These are phyloP conservation scores for Sturnira hondurensis DNA, from an alignment of 2,113 vertebrate genomes.

Conservation along the genomic window DNA sequence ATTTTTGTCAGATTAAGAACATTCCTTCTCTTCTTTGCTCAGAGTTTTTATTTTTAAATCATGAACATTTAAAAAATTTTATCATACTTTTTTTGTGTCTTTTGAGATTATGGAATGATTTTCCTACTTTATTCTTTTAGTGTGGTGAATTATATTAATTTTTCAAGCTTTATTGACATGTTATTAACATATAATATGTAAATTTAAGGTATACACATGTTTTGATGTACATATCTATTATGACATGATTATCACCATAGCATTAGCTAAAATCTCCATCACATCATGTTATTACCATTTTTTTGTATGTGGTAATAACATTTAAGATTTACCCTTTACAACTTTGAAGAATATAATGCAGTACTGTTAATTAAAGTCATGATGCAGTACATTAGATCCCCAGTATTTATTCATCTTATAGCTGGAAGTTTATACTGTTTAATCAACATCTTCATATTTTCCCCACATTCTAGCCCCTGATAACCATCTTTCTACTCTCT, in stretches of 20 bases:
- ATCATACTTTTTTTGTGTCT: neutral
- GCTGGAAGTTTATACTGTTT: neutral
- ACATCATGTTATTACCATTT: neutral
- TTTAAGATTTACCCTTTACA: neutral
- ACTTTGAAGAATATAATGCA: neutral
- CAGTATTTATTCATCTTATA: neutral
- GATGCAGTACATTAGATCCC: neutral
- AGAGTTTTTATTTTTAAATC: neutral
- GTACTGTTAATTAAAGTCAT: neutral
- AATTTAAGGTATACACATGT: neutral
- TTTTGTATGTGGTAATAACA: neutral
- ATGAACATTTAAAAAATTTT: neutral
- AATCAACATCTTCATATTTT: neutral
- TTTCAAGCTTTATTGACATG: neutral
- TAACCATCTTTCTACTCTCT: neutral
- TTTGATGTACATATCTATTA: neutral
- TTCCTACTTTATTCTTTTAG: neutral
- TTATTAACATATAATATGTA: neutral
- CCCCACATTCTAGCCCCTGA: neutral
- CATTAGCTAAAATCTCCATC: neutral
- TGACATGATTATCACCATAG: neutral
- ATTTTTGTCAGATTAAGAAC: neutral
- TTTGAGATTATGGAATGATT: slow-evolving; percentile 9
- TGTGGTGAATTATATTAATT: neutral
- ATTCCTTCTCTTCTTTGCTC: slow-evolving; percentile 3